Percentiles rank a stretch among this genome's conserved stretches.
phyloP scores from a whole-genome alignment of 2,888 invertebrate genomes.

The Octodonta nipae region DNA sequence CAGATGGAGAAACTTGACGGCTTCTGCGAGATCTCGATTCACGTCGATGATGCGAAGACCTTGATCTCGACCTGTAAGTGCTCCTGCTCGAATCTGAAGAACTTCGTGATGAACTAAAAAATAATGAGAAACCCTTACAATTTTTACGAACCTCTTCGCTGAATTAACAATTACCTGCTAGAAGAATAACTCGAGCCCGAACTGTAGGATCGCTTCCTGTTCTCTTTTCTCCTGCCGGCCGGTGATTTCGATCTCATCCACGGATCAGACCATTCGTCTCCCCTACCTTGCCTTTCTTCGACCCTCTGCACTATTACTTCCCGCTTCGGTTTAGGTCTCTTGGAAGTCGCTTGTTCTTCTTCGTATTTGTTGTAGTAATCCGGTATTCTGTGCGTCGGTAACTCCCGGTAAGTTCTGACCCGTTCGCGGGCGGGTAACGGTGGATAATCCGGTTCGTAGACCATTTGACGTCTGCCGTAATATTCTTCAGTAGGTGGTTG shows the following conservation, averaged over 20 bases:
- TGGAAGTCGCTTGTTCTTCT: slow-evolving; percentile 22
- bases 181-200: slow-evolving; percentile 57
- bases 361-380: slow-evolving; percentile 40
- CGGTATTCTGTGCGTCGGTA: slow-evolving; percentile 43
- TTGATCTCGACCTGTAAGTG: slow-evolving; percentile 38
- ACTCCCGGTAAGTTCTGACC: slow-evolving; percentile 37
- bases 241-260: slow-evolving; percentile 75
- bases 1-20: slow-evolving; percentile 44
- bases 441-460: slow-evolving; percentile 32
- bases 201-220: slow-evolving; percentile 52
- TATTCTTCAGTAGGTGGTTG: slow-evolving; percentile 24
- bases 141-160: background rate
- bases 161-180: slow-evolving; percentile 38
- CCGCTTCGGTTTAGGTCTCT: slow-evolving; percentile 42
- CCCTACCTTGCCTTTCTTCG: slow-evolving; percentile 35
- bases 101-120: slow-evolving; percentile 29
- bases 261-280: slow-evolving; percentile 90
- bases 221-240: slow-evolving; percentile 36
- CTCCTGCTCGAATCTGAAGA: slow-evolving; percentile 31
- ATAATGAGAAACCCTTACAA: background rate
- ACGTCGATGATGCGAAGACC: slow-evolving; percentile 29
- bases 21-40: slow-evolving; percentile 36
- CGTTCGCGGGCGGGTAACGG: slow-evolving; percentile 31
- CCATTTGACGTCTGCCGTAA: slow-evolving; percentile 30
- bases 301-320: slow-evolving; percentile 63